Base-by-base conservation (phyloP, 2,113 vertebrate species). In the Lampris megalopsis region DNA sequence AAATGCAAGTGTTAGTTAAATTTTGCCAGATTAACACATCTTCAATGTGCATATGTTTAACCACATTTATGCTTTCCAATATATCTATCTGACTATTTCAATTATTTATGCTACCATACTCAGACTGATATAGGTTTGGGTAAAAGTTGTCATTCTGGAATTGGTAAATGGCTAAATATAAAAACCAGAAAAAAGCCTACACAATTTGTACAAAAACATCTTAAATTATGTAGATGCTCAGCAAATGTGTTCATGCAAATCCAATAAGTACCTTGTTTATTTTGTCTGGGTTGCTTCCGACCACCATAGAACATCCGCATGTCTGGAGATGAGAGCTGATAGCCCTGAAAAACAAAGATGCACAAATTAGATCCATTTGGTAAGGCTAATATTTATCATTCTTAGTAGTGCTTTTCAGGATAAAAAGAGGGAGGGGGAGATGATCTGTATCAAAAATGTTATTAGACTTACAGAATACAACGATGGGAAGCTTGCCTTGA, bases 291-390 rank as follows among this genome's bases (percentile, higher is more conserved):
- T 97, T 98, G 93, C 97, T 99, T 83, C 98, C 98, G 75, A 99
- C 95, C 1, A 99, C 97, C 6, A 99, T 94, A 10, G 98, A 99
- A 80, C 97, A 99, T 89, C 98, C 98, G 65, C 98, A 99, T 5
- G 98, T 99, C 89, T 99, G 97, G 65, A 99, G 90, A 88, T 99
- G 98, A 85, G 98, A 99, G 88, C 97, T 98, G 91, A 99, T 95
- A 66, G 97, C 97, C 91, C 98, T 99, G 89, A 45, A 90, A 58
- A 38, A 84, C 57, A 90, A 71, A 82, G 63, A 60, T 59, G 82
- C 53, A 68, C 59, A 78, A 79, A 84, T 82, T 54, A 72, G 6
- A 75, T 0, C 4, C 69, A 58, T 63, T 85, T 75, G 73, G 73
- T 35, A 8, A 38, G 9, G 67, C 63, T 59, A 63, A 2, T 52